Conservation (phyloP, 2,113 vertebrate genomes). For the Tricholaema leucomelas region DNA sequence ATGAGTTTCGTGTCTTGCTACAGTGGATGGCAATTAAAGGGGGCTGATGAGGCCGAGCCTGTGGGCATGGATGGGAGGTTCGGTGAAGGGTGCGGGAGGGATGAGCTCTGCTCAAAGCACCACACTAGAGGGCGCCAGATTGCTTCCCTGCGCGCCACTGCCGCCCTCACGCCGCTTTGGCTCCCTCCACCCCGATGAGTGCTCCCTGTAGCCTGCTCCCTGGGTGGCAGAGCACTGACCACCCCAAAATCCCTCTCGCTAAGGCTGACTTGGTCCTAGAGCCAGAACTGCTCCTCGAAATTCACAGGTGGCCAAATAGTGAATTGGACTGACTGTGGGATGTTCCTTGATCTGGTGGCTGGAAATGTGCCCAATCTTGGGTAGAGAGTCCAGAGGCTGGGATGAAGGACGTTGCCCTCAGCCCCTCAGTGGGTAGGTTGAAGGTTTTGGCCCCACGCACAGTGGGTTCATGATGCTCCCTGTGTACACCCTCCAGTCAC, state of each 20-base stretch:
- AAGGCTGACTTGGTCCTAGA: background rate
- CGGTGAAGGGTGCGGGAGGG: background rate
- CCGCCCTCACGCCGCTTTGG: background rate
- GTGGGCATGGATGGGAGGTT: background rate
- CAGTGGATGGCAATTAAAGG: slow-evolving; percentile 4
- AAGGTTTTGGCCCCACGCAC: accelerated
- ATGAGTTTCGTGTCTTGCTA: background rate
- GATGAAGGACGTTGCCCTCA: background rate
- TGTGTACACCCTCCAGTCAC: background rate
- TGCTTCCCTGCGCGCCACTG: slow-evolving; percentile 21
- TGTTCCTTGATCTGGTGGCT: background rate
- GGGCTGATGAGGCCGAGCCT: background rate
- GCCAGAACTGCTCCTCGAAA: background rate
- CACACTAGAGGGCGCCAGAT: slow-evolving; percentile 67
- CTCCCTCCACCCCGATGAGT: background rate
- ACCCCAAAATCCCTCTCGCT: background rate
- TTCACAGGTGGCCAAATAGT: background rate
- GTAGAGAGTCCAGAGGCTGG: background rate
- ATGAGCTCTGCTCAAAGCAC: background rate
- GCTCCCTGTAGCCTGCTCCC: background rate
- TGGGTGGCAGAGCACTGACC: accelerated
- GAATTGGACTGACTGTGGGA: background rate
- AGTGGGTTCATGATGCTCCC: background rate
- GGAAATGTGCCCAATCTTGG: background rate
- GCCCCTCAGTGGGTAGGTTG: accelerated